Conservation (phyloP, 2,797 vertebrate species). For the Sebastes taczanowskii region DNA sequence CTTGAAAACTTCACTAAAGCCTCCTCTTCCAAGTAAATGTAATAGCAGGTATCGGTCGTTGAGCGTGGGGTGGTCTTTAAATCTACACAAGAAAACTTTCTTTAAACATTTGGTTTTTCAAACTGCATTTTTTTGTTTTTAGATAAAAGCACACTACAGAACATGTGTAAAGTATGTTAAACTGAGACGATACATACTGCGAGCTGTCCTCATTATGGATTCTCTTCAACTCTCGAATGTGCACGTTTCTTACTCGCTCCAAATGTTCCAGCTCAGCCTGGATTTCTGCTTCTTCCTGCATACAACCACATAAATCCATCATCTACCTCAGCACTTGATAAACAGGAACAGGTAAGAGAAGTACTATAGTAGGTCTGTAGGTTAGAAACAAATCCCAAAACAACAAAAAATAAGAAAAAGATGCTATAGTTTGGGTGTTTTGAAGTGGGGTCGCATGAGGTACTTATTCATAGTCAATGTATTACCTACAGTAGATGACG, state of each 20-base stretch:
- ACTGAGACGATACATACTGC: constrained; percentile 83
- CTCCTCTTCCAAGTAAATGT: constrained; percentile 94
- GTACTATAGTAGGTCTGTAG: not conserved
- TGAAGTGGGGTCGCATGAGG: rapidly evolving
- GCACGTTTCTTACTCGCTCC: constrained; percentile 97
- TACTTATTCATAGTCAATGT: rapidly evolving
- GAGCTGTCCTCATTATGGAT: constrained; percentile 99
- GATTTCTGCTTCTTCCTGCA: constrained; percentile 97
- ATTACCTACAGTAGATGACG: no score
- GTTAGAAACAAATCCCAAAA: not conserved
- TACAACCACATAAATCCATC: not conserved
- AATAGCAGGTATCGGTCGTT: constrained; percentile 96
- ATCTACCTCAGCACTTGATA: not conserved
- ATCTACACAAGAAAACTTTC: constrained; percentile 77
- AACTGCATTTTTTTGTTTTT: not conserved
- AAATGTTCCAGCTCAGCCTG: constrained; percentile 95
- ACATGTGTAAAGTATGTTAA: not conserved
- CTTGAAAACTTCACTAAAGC: constrained; percentile 99
- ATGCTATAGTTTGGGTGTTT: not conserved
- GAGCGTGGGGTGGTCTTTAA: constrained; percentile 98
- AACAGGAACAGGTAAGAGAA: not conserved
- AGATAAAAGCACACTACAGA: not conserved
- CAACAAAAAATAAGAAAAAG: not conserved
- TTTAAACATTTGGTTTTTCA: not conserved
- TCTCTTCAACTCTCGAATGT: constrained; percentile 98